Base-by-base conservation (phyloP, 2,888 invertebrate genomes). In the Geotrupes spiniger region DNA sequence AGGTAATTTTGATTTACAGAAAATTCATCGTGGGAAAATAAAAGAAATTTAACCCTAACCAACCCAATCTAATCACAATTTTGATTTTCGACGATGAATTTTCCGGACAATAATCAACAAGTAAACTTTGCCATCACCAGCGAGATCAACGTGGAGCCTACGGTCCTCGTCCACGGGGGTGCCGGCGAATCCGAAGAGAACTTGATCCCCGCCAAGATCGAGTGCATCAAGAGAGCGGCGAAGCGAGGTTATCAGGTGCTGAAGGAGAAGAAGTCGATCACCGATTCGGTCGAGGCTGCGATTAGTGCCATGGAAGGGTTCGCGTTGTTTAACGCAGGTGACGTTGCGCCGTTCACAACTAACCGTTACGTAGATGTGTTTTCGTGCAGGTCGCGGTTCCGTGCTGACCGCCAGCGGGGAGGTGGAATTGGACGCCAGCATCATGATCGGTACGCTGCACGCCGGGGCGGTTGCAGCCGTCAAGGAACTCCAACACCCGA, bases 371-470 rank as follows among this genome's bases (percentile, higher is more conserved):
- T n/a, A n/a, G n/a, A 21, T 3, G 21, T 21, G 3, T 21, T 6
- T 21, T 21, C 6, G 26, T 46, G 17, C 15, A 51, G 51, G 50
- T 3, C 42, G 42, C 11, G 92, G 92, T 3, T 85, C 91, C 0
- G 89, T 89, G 4, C 73, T 92, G 33, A 92, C 85, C 63, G 67
- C 81, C 10, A 80, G 81, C 38, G 90, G 89, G 2, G 82, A 84
- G 61, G 85, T 89, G 0, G 91, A 92, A 76, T 85, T 91, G 85
- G 91, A 92, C 72, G 89, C 92, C 0, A 84, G 89, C 51, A 81
- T 92, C 14, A 90, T 91, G 86, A 78, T 84, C 57, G 92, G 92
- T 0, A 70, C 74, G 1, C 6, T 21, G 21, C 21, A 21, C 3
- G 21, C 21, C 4, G 21, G 21, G 6, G 21, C 21, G 21, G 21